These are phyloP conservation scores for Notospermus geniculatus DNA, from an alignment of 1,140 invertebrate genomes.

Conservation along the genomic window DNA sequence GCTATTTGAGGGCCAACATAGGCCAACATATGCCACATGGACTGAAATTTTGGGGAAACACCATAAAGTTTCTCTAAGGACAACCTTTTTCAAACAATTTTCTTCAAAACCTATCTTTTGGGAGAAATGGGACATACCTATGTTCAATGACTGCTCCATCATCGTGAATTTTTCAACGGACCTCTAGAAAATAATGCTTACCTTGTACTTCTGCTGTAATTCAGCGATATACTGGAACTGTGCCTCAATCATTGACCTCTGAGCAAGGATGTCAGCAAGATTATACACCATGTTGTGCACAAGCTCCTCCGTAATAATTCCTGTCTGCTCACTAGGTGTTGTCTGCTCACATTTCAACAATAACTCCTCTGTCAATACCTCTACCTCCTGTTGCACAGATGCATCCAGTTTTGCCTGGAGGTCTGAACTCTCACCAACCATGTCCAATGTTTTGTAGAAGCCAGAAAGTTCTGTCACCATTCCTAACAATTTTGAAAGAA, in stretches of 20 bases:
- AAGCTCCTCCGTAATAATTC: not conserved
- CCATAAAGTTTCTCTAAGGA: too few species aligned
- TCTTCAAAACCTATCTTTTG: too few species aligned
- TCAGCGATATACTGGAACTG: not conserved
- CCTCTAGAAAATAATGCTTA: too few species aligned
- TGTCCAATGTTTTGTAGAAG: constrained; percentile 2
- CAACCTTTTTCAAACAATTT: too few species aligned
- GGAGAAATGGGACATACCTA: too few species aligned
- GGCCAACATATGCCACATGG: too few species aligned
- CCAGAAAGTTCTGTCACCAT: not conserved
- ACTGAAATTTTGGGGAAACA: too few species aligned
- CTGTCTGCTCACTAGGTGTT: not conserved
- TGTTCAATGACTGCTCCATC: too few species aligned
- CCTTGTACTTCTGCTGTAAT: too few species aligned
- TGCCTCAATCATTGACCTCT: not conserved
- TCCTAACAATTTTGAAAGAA: not conserved
- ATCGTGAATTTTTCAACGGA: too few species aligned
- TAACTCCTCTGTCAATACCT: not conserved
- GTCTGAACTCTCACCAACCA: not conserved
- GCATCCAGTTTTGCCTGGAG: constrained; percentile 1
- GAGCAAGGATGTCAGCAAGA: not conserved
- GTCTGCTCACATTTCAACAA: not conserved
- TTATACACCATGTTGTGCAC: constrained; percentile 6
- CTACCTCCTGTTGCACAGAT: not conserved
- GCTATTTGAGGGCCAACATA: too few species aligned